phyloP scores from a whole-genome alignment of 2,888 invertebrate species.

The Dyspetes luteomarginatus region DNA sequence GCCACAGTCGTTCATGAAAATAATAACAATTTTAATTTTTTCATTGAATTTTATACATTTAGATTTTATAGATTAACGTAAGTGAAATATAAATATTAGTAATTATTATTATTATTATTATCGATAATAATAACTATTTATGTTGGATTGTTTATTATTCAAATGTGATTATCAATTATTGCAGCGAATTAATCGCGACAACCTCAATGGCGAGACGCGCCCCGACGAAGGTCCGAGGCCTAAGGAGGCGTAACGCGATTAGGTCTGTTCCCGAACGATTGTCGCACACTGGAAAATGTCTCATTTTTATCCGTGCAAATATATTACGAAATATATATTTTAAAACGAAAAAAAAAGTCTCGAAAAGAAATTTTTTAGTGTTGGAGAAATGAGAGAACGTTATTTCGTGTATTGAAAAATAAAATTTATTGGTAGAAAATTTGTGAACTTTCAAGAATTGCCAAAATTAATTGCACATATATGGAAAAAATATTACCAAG shows the following conservation, averaged over 20 bases:
- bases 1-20: background rate
- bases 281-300: constrained; percentile 34
- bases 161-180: constrained; percentile 69
- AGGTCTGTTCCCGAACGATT: constrained; percentile 76
- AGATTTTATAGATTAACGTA: no score
- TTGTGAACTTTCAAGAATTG: no score
- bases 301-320: background rate
- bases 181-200: constrained; percentile 76
- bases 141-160: constrained; percentile 21
- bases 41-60: no score
- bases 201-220: constrained; percentile 66
- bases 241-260: constrained; percentile 81
- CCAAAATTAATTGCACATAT: background rate
- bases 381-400: no score
- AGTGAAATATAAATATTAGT: no score
- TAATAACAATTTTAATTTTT: no score
- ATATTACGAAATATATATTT: background rate
- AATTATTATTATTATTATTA: background rate
- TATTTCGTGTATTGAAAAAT: no score
- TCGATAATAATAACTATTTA: background rate
- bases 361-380: background rate
- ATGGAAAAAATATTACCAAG: background rate
- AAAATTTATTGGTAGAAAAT: no score
- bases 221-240: constrained; percentile 75
- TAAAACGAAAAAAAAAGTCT: no score